Evolutionary conservation across 2,113 vertebrate genomes (phyloP).

Genomic region (Daphoenositta chrysoptera): DNA sequence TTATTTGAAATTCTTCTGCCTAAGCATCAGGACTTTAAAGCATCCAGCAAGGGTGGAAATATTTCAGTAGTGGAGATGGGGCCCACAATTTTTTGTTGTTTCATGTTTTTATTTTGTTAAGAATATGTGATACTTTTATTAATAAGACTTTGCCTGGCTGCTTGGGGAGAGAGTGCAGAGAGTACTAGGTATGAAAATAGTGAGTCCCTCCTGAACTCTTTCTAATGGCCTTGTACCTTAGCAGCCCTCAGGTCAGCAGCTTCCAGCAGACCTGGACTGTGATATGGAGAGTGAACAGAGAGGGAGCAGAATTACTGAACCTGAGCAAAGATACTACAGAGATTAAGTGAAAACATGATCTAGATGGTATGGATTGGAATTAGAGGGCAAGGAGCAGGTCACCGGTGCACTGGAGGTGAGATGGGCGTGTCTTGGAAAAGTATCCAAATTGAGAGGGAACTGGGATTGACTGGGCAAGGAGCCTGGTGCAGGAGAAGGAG

Average conservation of each 20-base stretch:
- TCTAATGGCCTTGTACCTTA: neutral
- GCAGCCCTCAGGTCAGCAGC: neutral
- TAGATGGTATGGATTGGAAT: neutral
- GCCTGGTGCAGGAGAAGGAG: neutral
- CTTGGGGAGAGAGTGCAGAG: neutral
- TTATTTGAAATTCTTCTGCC: neutral
- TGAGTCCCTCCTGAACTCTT: neutral
- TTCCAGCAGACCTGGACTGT: neutral
- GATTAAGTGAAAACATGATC: neutral
- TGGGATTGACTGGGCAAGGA: neutral
- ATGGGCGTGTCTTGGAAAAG: neutral
- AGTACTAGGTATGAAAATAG: neutral
- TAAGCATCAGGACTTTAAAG: neutral
- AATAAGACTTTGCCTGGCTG: neutral
- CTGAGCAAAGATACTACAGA: neutral
- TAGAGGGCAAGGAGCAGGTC: neutral
- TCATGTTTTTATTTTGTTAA: neutral
- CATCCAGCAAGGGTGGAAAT: neutral
- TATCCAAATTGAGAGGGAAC: neutral
- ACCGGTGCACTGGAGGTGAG: neutral
- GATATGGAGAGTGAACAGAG: neutral
- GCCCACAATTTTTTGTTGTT: neutral
- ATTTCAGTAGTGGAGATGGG: neutral
- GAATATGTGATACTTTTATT: neutral
- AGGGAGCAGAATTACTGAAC: neutral